These are phyloP conservation scores for Drosophila tripunctata DNA, from an alignment of 2,888 invertebrate genomes.

Conservation along the genomic window DNA sequence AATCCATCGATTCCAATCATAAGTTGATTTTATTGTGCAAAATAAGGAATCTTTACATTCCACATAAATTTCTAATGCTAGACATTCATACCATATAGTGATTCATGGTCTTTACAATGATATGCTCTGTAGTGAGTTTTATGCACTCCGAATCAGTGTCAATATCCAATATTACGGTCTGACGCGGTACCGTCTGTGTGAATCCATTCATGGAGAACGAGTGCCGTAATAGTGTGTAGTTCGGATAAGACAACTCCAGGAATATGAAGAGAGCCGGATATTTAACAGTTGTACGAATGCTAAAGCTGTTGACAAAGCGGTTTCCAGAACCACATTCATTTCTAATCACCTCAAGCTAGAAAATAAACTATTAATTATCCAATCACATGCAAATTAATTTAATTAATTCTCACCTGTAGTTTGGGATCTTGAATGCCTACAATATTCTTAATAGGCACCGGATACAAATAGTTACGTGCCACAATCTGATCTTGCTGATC, in stretches of 20 bases:
- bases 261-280: conserved; percentile 82
- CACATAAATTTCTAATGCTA: neutral
- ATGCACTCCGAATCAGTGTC: conserved; percentile 57
- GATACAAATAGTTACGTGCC: conserved; percentile 89
- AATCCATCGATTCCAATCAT: too few species aligned
- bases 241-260: conserved; percentile 72
- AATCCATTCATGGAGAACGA: conserved; percentile 82
- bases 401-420: conserved; percentile 85
- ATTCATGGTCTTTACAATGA: conserved; percentile 78
- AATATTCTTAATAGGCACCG: conserved; percentile 86
- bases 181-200: conserved; percentile 79
- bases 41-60: too few species aligned
- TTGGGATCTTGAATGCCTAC: conserved; percentile 85
- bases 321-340: conserved; percentile 35
- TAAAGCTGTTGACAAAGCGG: conserved; percentile 61
- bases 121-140: conserved; percentile 53
- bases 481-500: conserved; percentile 70
- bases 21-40: neutral
- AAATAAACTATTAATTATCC: neutral
- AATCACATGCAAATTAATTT: neutral
- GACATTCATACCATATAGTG: conserved; percentile 61
- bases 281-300: conserved; percentile 65
- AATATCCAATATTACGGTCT: conserved; percentile 77
- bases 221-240: conserved; percentile 54
- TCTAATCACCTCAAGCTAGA: conserved; percentile 48